These are phyloP conservation scores for Neotragus moschatus DNA, from an alignment of 2,113 vertebrate species.

Conservation along the genomic window DNA sequence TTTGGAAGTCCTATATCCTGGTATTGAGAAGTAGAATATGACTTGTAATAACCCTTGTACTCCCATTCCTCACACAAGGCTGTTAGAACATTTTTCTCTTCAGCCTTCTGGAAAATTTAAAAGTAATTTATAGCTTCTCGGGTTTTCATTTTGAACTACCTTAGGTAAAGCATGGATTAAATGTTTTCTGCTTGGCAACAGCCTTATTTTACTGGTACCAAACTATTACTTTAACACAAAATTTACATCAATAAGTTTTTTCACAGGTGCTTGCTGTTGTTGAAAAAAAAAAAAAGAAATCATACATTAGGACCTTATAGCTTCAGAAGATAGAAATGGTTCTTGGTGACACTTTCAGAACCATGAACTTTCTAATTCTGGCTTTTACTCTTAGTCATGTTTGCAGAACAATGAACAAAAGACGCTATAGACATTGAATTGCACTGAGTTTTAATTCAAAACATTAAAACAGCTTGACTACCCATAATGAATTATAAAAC, in stretches of 20 bases:
- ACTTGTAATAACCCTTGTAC: not conserved
- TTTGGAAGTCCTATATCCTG: not conserved
- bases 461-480: constrained; percentile 7
- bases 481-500: constrained; percentile 34
- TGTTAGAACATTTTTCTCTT: not conserved
- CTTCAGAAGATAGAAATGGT: not conserved
- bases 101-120: not conserved
- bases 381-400: not conserved
- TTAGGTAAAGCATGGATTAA: not conserved
- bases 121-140: not conserved
- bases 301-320: not conserved
- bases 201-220: not conserved
- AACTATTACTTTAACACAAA: not conserved
- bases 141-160: not conserved
- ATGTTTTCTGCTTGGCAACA: not conserved
- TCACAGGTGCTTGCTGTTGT: not conserved
- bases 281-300: not conserved
- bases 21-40: not conserved
- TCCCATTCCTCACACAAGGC: not conserved
- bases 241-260: not conserved
- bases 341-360: not conserved
- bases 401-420: constrained; percentile 29
- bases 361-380: not conserved
- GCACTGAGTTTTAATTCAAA: constrained; percentile 52
- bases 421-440: not conserved